Conservation (phyloP, 2,113 vertebrate species). For the Talpa occidentalis region DNA sequence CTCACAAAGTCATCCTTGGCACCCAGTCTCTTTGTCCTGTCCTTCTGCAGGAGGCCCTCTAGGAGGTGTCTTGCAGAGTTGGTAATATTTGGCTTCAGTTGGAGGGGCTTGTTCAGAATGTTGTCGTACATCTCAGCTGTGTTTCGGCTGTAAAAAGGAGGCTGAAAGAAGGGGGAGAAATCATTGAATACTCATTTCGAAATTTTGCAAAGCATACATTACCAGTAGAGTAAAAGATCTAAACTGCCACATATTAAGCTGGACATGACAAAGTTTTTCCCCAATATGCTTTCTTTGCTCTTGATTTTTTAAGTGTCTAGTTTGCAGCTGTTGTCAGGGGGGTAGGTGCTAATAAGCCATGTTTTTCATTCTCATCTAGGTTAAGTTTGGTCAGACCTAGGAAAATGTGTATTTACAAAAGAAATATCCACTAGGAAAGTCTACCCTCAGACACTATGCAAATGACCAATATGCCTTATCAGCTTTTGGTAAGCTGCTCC, state of each 20-base stretch:
- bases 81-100: slow-evolving; percentile 98
- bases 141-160: slow-evolving; percentile 98
- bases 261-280: background rate
- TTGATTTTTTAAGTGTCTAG: background rate
- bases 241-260: background rate
- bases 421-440: background rate
- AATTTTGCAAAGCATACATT: background rate
- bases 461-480: background rate
- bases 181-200: background rate
- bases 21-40: slow-evolving; percentile 95
- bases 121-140: slow-evolving; percentile 99
- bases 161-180: slow-evolving; percentile 84
- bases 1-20: slow-evolving; percentile 98
- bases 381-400: background rate
- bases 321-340: background rate
- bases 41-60: slow-evolving; percentile 97
- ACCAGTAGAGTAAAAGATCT: background rate
- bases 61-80: slow-evolving; percentile 96
- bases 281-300: background rate
- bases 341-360: background rate
- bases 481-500: background rate
- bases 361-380: background rate
- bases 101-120: slow-evolving; percentile 98
- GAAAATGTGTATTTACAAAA: background rate
- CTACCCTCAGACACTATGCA: background rate